A percentile compares a stretch with the other conserved stretches of the same genome.
Conservation (phyloP, 2,888 invertebrate genomes). For the Macrophya alboannulata region DNA sequence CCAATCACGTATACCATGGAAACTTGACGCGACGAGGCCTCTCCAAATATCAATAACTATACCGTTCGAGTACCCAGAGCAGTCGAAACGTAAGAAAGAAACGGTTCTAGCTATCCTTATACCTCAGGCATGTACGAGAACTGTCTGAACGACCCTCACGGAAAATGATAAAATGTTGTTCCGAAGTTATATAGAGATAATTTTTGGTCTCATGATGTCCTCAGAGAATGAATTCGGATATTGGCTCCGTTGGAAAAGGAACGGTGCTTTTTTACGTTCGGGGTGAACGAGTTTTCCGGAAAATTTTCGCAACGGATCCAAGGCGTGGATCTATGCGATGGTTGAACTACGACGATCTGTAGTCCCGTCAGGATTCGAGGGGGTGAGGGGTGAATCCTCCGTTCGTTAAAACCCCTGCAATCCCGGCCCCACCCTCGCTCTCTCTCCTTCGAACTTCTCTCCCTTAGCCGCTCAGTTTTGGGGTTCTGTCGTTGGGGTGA, state of each 20-base stretch:
- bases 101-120: no score
- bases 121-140: no score
- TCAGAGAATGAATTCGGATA: background rate
- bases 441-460: conserved; percentile 41
- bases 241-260: background rate
- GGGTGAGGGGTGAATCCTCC: conserved; percentile 26
- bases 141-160: background rate
- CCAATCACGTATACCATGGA: no score
- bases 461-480: conserved; percentile 34
- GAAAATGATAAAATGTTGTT: background rate
- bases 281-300: background rate
- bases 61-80: background rate
- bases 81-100: background rate
- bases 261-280: background rate
- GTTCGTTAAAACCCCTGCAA: conserved; percentile 22
- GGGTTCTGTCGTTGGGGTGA: conserved; percentile 52
- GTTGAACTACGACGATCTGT: conserved; percentile 11
- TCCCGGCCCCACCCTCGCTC: conserved; percentile 47
- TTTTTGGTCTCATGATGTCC: background rate
- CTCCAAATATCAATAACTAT: background rate
- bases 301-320: background rate
- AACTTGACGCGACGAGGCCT: background rate
- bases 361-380: conserved; percentile 29
- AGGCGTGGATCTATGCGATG: conserved; percentile 12
- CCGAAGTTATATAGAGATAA: background rate